Evolutionary conservation across 2,113 vertebrate genomes (phyloP), one percentile per base, ranked within the genome.

Genomic region (Anoplopoma fimbria): DNA sequence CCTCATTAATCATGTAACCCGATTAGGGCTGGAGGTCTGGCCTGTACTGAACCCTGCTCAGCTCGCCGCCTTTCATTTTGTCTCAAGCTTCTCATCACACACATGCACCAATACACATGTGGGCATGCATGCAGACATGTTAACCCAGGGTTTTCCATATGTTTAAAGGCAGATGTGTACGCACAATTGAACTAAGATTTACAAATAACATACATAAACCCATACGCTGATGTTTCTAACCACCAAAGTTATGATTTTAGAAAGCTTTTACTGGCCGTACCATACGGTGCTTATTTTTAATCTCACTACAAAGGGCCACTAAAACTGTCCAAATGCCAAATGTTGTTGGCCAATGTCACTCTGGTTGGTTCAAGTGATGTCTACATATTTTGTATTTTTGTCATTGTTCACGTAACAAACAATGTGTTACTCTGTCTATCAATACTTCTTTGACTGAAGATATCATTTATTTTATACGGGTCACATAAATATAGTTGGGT

Each of bases 1-100:
- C 82, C 89, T 95, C 95, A 95, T 95, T 95, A 95, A 95, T 95
- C 95, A 95, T 95, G 95, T 95, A 95, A 95, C 90, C 73, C 79
- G 93, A 94, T 94, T 95, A 93, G 77, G 87, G 82, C 84, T 62
- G 6, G 75, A 84, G 87, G 88, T 83, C 88, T 79, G 73, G 88
- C 80, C 74, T 63, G 60, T 67, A 40, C 86, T 89, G 87, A 88
- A 84, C 91, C 69, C 79, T 83, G 53, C 91, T 81, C 84, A 36
- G 40, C 83, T 89, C 69, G 2, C 84, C 21, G 80, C 85, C 90
- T 90, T 89, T 94, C 89, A 86, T 93, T 93, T 89, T 84, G 85
- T 84, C 89, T 58, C 27, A 82, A 86, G 61, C 83, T 67, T 82
- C 81, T 79, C 83, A 75, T 82, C 84, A 61, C 82, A 75, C 87